Evolutionary conservation across 2,113 vertebrate genomes (phyloP).

Genomic region (Micromys minutus): DNA sequence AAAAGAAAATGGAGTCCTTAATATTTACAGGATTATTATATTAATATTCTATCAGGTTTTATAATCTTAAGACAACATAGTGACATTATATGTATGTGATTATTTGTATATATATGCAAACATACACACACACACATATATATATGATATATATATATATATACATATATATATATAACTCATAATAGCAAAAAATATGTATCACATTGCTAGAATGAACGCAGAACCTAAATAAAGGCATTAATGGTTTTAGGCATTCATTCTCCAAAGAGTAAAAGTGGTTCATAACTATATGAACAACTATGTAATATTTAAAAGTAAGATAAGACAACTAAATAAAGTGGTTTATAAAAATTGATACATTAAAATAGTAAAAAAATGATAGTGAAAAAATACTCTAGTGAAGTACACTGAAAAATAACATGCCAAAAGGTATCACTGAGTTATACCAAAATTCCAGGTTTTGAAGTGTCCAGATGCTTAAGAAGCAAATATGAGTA

Average conservation of each 20-base stretch:
- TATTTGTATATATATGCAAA: not conserved
- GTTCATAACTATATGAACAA: not conserved
- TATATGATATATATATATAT: not conserved
- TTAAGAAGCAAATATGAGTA: slow-evolving; percentile 70
- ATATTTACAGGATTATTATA: not conserved
- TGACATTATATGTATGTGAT: not conserved
- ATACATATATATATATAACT: not conserved
- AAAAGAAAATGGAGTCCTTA: not conserved
- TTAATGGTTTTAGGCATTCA: not conserved
- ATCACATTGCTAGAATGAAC: no score
- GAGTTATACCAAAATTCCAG: slow-evolving; percentile 78
- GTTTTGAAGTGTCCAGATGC: slow-evolving; percentile 62
- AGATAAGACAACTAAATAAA: not conserved
- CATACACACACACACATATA: no score
- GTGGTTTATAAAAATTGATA: slow-evolving; percentile 45
- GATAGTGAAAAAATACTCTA: not conserved
- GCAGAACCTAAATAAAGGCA: not conserved
- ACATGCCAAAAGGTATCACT: slow-evolving; percentile 63
- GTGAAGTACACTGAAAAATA: not conserved
- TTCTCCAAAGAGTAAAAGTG: not conserved
- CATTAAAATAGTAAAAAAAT: slow-evolving; percentile 46
- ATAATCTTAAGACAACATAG: no score
- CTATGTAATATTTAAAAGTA: not conserved
- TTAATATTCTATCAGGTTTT: not conserved
- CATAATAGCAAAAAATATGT: not conserved